Conservation (phyloP, 2,113 vertebrate genomes). For the Cynocephalus volans region DNA sequence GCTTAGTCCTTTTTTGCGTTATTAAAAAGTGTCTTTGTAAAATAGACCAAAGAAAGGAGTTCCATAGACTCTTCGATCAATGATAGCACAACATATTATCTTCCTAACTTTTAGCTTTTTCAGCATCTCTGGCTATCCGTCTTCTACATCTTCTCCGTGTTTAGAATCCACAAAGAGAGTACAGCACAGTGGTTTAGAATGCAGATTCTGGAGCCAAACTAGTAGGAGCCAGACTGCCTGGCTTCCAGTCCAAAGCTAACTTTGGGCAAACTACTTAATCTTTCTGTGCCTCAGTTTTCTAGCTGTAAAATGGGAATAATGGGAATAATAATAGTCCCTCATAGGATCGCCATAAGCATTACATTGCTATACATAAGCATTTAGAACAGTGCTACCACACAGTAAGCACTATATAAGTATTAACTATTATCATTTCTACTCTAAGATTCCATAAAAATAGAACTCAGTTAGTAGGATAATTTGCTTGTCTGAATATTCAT, state of each 20-base stretch:
- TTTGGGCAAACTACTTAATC: neutral
- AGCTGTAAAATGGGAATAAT: neutral
- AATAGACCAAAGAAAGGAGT: neutral
- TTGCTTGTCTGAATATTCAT: neutral
- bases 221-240: neutral
- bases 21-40: neutral
- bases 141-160: neutral
- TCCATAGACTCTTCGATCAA: neutral
- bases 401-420: neutral
- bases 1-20: neutral
- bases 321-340: neutral
- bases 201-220: neutral
- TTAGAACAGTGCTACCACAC: neutral
- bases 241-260: neutral
- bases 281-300: neutral
- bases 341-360: neutral
- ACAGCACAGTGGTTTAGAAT: neutral
- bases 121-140: neutral
- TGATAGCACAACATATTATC: neutral
- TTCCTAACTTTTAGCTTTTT: neutral
- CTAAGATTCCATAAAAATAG: neutral
- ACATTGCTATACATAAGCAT: neutral
- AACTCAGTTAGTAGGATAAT: neutral
- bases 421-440: neutral
- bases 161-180: neutral